These are phyloP conservation scores for Metacarcinus magister DNA, from an alignment of 2,888 invertebrate species.

Conservation along the genomic window DNA sequence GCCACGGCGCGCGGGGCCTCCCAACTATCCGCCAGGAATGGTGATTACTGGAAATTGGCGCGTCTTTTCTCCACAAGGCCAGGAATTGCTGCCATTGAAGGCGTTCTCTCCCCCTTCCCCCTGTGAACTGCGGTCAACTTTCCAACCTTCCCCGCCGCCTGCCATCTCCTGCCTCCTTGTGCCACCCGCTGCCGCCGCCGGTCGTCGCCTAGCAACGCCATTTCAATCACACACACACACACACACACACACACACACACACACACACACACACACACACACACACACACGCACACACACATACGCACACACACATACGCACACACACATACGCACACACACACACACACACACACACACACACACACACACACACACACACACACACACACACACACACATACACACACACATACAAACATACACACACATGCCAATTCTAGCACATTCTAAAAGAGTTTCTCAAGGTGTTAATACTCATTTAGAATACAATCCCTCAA, in stretches of 20 bases:
- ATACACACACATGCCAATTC: too few relatives aligned
- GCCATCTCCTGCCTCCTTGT: background rate
- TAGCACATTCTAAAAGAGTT: too few relatives aligned
- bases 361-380: constrained; percentile 26
- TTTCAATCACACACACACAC: background rate
- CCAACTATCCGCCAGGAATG: constrained; percentile 74
- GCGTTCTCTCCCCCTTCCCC: background rate
- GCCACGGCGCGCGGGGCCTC: background rate
- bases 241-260: constrained; percentile 12
- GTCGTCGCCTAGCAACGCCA: background rate
- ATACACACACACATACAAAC: too few relatives aligned
- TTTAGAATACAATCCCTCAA: too few relatives aligned
- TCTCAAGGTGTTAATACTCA: too few relatives aligned
- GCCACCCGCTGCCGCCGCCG: background rate
- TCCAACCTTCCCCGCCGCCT: background rate
- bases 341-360: too few relatives aligned
- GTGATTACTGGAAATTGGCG: constrained; percentile 73
- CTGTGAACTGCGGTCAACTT: background rate
- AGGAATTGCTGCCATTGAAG: constrained; percentile 64
- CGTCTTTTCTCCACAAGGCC: constrained; percentile 58
- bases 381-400: too few relatives aligned
- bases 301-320: background rate
- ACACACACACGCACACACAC: constrained; percentile 9
- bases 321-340: too few relatives aligned
- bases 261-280: constrained; percentile 35